Evolutionary conservation across 2,888 invertebrate species (phyloP).

Genomic region (Andricus quercusramuli): DNA sequence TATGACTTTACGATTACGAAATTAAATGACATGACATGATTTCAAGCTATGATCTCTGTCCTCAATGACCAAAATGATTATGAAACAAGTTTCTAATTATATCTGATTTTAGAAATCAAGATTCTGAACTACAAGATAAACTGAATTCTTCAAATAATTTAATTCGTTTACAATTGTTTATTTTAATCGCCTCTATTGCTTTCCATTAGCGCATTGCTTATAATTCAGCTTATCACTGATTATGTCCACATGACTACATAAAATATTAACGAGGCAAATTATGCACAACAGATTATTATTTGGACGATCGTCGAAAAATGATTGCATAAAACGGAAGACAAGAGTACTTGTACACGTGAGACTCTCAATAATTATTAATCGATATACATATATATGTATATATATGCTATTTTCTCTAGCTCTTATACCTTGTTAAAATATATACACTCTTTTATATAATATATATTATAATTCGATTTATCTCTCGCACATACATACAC

Average conservation of each 20-base stretch:
- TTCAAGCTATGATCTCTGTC: conserved; percentile 23
- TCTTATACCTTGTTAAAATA: conserved; percentile 47
- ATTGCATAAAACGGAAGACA: conserved; percentile 36
- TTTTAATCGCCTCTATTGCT: neutral
- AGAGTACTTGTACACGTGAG: conserved; percentile 53
- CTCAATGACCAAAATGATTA: conserved; percentile 3
- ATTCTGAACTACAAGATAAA: neutral
- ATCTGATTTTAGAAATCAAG: neutral
- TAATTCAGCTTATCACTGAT: conserved; percentile 12
- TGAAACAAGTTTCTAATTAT: neutral
- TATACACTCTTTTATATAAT: conserved; percentile 53
- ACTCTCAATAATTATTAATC: conserved; percentile 51
- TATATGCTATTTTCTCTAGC: conserved; percentile 24
- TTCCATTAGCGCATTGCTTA: neutral
- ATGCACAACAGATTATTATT: conserved; percentile 35
- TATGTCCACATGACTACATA: conserved; percentile 24
- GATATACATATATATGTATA: conserved; percentile 44
- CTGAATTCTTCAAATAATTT: neutral
- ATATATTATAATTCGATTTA: conserved; percentile 55
- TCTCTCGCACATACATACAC: conserved; percentile 49
- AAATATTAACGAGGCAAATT: conserved; percentile 27
- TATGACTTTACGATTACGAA: conserved; percentile 31
- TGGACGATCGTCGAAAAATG: conserved; percentile 27
- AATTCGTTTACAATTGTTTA: neutral
- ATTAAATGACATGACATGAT: conserved; percentile 37